phyloP scores from a whole-genome alignment of 1,140 invertebrate species.

The Drosophila obscura region DNA sequence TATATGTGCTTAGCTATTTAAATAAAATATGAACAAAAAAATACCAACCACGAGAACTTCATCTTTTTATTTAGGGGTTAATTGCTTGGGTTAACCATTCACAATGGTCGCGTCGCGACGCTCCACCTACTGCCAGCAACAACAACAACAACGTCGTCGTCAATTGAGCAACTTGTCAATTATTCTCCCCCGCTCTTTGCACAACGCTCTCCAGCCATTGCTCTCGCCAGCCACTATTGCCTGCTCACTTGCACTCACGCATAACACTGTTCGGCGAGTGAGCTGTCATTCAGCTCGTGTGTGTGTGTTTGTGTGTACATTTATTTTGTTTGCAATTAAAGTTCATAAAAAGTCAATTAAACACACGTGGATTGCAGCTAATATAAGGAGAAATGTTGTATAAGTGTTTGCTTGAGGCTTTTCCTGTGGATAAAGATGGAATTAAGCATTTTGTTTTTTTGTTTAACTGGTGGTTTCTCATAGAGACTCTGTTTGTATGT shows the following conservation, averaged over 20 bases:
- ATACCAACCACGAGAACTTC: conserved; percentile 3
- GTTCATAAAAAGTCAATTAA: conserved; percentile 9
- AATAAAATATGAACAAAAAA: conserved; percentile 58
- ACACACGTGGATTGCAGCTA: background rate
- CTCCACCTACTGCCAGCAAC: conserved; percentile 41
- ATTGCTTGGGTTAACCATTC: conserved; percentile 27
- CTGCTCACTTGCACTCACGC: conserved; percentile 36
- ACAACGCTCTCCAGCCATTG: conserved; percentile 35
- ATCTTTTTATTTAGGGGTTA: conserved; percentile 29
- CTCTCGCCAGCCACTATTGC: conserved; percentile 13
- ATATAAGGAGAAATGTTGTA: background rate
- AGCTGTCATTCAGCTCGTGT: background rate
- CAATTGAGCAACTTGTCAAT: conserved; percentile 29
- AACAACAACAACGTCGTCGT: conserved; percentile 17
- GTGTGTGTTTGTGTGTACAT: background rate
- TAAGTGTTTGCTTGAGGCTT: background rate
- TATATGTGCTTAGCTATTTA: conserved; percentile 67
- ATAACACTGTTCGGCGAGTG: background rate
- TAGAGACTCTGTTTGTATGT: no score
- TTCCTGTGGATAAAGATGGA: no score
- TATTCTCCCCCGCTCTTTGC: conserved; percentile 15
- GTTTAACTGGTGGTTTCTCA: no score
- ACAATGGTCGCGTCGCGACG: conserved; percentile 25
- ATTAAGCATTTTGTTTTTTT: no score
- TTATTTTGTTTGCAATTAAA: conserved; percentile 10